These are phyloP conservation scores for Cryptocephalus primarius DNA, from an alignment of 2,888 invertebrate species.

Conservation along the genomic window DNA sequence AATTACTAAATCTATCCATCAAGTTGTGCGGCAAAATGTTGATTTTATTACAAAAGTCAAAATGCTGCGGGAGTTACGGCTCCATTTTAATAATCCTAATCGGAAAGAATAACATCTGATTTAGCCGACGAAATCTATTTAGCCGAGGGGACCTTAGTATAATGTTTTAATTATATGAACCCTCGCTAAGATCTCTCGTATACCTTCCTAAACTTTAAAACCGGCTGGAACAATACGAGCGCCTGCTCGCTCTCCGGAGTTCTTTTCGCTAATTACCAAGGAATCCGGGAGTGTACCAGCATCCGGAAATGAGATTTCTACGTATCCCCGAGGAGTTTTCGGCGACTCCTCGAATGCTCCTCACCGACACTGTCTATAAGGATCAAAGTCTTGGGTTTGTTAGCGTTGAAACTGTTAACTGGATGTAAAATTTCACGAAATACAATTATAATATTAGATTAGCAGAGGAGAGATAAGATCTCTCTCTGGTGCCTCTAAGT, in stretches of 20 bases:
- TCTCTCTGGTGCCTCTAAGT: background rate
- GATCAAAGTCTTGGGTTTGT: constrained; percentile 12
- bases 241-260: constrained; percentile 3
- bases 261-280: constrained; percentile 13
- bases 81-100: background rate
- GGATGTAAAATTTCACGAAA: constrained; percentile 38
- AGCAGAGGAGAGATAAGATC: constrained; percentile 32
- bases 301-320: constrained; percentile 37
- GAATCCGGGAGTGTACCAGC: background rate
- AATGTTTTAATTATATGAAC: constrained; percentile 16
- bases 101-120: background rate
- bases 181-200: constrained; percentile 3
- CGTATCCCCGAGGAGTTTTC: constrained; percentile 38
- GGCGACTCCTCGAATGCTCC: constrained; percentile 8
- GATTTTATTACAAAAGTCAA: too few relatives aligned
- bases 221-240: constrained; percentile 15
- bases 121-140: background rate
- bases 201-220: constrained; percentile 9
- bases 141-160: constrained; percentile 6
- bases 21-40: too few relatives aligned
- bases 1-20: too few relatives aligned
- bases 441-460: constrained; percentile 43
- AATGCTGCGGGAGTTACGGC: too few relatives aligned
- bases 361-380: constrained; percentile 5
- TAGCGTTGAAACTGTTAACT: constrained; percentile 39